These are phyloP conservation scores for Rhabdomys pumilio DNA, from an alignment of 2,797 vertebrate species.

Conservation along the genomic window DNA sequence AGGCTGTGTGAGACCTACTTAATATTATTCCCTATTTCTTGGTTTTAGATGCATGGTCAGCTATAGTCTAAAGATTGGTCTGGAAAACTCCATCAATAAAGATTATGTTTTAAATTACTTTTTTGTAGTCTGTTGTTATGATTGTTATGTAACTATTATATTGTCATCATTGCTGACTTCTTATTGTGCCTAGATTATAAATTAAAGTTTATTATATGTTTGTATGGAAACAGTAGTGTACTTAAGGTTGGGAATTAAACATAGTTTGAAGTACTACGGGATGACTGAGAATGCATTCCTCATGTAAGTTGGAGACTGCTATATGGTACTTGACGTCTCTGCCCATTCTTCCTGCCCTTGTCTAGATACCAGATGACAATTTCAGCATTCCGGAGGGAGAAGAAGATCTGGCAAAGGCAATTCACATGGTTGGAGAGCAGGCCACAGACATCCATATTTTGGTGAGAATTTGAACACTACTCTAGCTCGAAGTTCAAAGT, in stretches of 20 bases:
- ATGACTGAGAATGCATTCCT: background rate
- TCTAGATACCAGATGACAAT: slow-evolving; percentile 89
- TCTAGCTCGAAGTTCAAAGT: background rate
- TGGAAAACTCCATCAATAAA: background rate
- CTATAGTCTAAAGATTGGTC: background rate
- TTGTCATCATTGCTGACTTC: background rate
- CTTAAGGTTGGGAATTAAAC: background rate
- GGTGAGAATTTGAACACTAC: slow-evolving; percentile 83
- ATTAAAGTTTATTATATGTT: background rate
- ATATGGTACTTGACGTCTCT: background rate
- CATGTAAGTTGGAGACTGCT: background rate
- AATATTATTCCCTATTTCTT: background rate
- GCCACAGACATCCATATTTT: slow-evolving; percentile 83
- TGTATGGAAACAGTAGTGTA: background rate
- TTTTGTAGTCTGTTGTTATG: background rate
- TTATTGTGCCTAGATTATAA: background rate
- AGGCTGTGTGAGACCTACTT: background rate
- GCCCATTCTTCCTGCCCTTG: background rate
- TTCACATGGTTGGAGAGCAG: slow-evolving; percentile 87
- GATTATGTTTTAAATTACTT: background rate
- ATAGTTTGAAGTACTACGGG: background rate
- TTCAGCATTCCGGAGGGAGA: slow-evolving; percentile 90
- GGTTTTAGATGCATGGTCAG: background rate
- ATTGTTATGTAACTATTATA: background rate
- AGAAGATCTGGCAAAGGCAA: slow-evolving; percentile 90